Evolutionary conservation across 2,797 vertebrate genomes (phyloP).

Genomic region (Cygnus olor): DNA sequence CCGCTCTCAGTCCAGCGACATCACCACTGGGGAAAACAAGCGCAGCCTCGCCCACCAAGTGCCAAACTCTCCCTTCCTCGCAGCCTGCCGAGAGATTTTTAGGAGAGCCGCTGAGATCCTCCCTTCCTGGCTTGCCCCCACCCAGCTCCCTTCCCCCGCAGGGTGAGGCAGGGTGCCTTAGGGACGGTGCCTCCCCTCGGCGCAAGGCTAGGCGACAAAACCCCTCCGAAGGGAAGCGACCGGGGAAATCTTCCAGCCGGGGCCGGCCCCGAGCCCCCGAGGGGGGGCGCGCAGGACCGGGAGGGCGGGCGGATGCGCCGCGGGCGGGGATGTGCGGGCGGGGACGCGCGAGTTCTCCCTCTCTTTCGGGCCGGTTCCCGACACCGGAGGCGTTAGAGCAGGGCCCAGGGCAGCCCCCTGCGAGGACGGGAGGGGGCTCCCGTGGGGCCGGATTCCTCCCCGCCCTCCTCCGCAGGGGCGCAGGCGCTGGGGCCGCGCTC

Average conservation of each 20-base stretch:
- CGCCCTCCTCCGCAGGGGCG: not conserved
- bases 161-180: constrained; percentile 39
- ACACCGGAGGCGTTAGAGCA: not conserved
- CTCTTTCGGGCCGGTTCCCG: not conserved
- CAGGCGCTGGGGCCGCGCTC: not conserved
- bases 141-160: constrained; percentile 68
- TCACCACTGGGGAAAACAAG: constrained; percentile 35
- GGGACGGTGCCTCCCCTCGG: not conserved
- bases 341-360: constrained; percentile 26
- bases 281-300: not conserved
- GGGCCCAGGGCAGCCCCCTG: not conserved
- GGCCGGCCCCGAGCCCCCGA: not conserved
- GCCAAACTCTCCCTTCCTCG: constrained; percentile 62
- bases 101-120: constrained; percentile 63
- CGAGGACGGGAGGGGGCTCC: not conserved
- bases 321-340: constrained; percentile 16
- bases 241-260: not conserved
- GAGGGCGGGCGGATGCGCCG: not conserved
- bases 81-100: constrained; percentile 58
- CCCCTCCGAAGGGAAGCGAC: not conserved
- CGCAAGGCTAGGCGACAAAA: not conserved
- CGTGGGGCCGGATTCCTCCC: no score
- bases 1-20: constrained; percentile 39
- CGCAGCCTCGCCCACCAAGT: constrained; percentile 10
- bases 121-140: constrained; percentile 66